Conservation (phyloP, 2,888 invertebrate genomes). For the Erebia palarica region DNA sequence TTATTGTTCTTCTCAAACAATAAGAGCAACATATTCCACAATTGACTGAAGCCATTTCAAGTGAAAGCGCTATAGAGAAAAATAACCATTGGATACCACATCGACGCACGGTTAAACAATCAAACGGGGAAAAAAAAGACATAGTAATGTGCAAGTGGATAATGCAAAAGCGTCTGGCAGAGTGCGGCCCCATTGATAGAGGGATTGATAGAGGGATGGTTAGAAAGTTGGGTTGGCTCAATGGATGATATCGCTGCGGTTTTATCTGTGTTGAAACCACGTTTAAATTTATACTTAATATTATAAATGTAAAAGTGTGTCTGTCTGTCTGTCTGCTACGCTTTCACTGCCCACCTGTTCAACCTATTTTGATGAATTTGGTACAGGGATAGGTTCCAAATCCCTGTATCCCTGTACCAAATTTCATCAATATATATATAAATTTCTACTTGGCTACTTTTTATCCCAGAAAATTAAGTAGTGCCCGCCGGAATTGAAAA, state of each 20-base stretch:
- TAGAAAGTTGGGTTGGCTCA: slow-evolving; percentile 15
- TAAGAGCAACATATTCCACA: slow-evolving; percentile 79
- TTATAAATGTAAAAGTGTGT: no score
- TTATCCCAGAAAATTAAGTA: no score
- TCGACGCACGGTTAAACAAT: slow-evolving; percentile 82
- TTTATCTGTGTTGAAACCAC: not conserved
- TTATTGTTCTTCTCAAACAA: slow-evolving; percentile 80
- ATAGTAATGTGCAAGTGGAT: slow-evolving; percentile 78
- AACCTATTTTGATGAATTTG: no score
- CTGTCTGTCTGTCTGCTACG: no score
- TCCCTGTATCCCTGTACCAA: no score
- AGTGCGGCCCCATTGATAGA: slow-evolving; percentile 46
- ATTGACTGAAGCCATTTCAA: slow-evolving; percentile 78
- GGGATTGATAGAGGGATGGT: slow-evolving; percentile 40
- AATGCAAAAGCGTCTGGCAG: slow-evolving; percentile 61
- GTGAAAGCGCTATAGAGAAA: slow-evolving; percentile 75
- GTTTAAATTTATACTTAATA: no score
- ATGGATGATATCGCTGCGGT: not conserved
- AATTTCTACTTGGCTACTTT: no score
- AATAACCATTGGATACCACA: slow-evolving; percentile 76
- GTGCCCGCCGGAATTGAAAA: no score
- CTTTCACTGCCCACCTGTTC: no score
- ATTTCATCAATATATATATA: no score
- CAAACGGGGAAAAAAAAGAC: slow-evolving; percentile 80
- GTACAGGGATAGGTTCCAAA: no score